Evolutionary conservation across 2,888 invertebrate species (phyloP).

Genomic region (Frankliniella intonsa): DNA sequence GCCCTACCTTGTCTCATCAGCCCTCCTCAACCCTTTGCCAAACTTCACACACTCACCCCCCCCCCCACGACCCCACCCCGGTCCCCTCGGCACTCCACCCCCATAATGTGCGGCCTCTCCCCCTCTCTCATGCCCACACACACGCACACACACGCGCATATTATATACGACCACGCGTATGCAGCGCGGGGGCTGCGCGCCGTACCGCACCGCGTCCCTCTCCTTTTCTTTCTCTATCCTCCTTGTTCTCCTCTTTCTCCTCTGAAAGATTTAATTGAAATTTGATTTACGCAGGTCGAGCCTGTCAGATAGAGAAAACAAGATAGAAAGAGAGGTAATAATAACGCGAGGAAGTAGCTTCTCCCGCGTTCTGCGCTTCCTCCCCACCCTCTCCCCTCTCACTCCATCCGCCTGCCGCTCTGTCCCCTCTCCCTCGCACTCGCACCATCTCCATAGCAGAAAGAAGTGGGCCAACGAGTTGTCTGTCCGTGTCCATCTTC

Average conservation of each 20-base stretch:
- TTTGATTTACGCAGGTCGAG: constrained; percentile 26
- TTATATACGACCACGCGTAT: constrained; percentile 13
- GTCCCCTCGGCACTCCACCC: constrained; percentile 1
- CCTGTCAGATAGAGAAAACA: constrained; percentile 25
- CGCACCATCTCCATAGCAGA: neutral
- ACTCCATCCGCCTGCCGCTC: neutral
- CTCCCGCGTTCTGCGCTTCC: neutral
- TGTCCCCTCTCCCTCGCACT: neutral
- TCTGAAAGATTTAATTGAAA: constrained; percentile 25
- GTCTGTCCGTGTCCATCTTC: constrained; percentile 5
- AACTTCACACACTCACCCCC: neutral
- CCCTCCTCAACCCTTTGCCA: constrained; percentile 11
- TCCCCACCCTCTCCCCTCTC: neutral
- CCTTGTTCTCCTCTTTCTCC: constrained; percentile 1
- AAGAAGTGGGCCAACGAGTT: constrained; percentile 11
- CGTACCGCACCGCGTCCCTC: neutral
- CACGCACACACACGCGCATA: neutral
- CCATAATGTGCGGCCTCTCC: constrained; percentile 10
- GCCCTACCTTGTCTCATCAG: constrained; percentile 9
- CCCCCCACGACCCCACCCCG: neutral
- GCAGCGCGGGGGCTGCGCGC: neutral
- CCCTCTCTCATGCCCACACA: neutral
- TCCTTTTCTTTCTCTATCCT: neutral
- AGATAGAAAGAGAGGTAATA: constrained; percentile 23
- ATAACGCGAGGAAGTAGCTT: neutral